phyloP scores from a whole-genome alignment of 2,113 vertebrate genomes.

The Arenaria interpres region DNA sequence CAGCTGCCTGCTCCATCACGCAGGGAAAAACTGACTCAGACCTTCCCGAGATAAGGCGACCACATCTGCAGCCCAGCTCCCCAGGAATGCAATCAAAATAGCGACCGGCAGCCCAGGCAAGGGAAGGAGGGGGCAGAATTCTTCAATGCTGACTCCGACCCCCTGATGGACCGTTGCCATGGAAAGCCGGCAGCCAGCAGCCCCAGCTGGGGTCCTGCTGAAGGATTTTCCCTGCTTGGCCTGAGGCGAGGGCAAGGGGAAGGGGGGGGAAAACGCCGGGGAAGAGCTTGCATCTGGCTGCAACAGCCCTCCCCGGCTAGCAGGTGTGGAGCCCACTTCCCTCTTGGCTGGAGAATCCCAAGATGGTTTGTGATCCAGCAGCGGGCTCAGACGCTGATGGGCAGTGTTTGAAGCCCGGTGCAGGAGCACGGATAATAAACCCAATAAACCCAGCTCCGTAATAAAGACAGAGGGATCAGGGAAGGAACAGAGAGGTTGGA shows the following conservation, averaged over 20 bases:
- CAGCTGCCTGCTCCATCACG: conserved; percentile 33
- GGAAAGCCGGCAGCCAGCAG: conserved; percentile 44
- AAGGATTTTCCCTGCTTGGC: conserved; percentile 59
- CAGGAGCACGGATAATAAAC: background rate
- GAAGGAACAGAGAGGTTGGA: background rate
- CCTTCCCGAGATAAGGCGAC: conserved; percentile 60
- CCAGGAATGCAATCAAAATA: conserved; percentile 44
- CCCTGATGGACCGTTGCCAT: conserved; percentile 56
- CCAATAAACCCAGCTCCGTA: background rate
- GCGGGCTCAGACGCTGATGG: background rate
- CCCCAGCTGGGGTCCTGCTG: conserved; percentile 52
- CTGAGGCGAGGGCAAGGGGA: conserved; percentile 32
- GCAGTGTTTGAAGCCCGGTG: background rate
- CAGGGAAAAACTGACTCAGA: conserved; percentile 69
- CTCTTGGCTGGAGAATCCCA: conserved; percentile 29
- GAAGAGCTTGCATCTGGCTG: conserved; percentile 28
- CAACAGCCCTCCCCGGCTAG: background rate
- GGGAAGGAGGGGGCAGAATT: conserved; percentile 16
- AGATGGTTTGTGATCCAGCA: background rate
- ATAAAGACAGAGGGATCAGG: background rate
- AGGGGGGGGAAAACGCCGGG: background rate
- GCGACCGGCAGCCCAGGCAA: background rate
- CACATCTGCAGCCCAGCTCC: conserved; percentile 57
- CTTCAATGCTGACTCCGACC: background rate
- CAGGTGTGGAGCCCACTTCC: conserved; percentile 26